Conservation (phyloP, 1,140 invertebrate species). For the Eubasilissa regina region DNA sequence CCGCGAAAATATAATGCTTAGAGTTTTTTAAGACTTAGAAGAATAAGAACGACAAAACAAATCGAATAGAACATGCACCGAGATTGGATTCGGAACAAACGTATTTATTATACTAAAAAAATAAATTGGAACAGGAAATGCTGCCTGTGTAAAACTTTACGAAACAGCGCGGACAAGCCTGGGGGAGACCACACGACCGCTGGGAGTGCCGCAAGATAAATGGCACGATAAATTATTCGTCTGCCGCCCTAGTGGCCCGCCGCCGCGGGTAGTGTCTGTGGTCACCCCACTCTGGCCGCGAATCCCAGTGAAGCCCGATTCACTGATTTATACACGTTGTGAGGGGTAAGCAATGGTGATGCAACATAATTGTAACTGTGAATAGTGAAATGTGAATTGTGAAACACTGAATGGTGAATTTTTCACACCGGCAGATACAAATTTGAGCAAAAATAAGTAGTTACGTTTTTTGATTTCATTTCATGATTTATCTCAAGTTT, state of each 20-base stretch:
- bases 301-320: constrained; percentile 8
- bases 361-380: too few relatives aligned
- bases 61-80: too few relatives aligned
- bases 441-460: too few relatives aligned
- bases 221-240: constrained; percentile 56
- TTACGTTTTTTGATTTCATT: too few relatives aligned
- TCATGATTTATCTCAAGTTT: too few relatives aligned
- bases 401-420: too few relatives aligned
- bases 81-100: not conserved
- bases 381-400: too few relatives aligned
- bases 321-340: not conserved
- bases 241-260: constrained; percentile 38
- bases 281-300: constrained; percentile 15
- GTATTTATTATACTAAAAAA: constrained; percentile 1
- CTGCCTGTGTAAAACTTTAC: constrained; percentile 7
- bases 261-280: constrained; percentile 33
- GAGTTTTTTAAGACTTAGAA: too few relatives aligned
- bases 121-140: constrained; percentile 17
- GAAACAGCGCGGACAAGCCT: constrained; percentile 18
- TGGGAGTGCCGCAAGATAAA: constrained; percentile 58
- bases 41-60: too few relatives aligned
- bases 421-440: too few relatives aligned
- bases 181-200: constrained; percentile 43
- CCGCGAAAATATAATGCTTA: too few relatives aligned
- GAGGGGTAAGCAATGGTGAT: too few relatives aligned